A percentile compares a stretch with the other conserved stretches of the same genome.
Conservation (phyloP, 37 sponge, comb jelly and placozoan genomes). For the Aplysina aerophoba region DNA sequence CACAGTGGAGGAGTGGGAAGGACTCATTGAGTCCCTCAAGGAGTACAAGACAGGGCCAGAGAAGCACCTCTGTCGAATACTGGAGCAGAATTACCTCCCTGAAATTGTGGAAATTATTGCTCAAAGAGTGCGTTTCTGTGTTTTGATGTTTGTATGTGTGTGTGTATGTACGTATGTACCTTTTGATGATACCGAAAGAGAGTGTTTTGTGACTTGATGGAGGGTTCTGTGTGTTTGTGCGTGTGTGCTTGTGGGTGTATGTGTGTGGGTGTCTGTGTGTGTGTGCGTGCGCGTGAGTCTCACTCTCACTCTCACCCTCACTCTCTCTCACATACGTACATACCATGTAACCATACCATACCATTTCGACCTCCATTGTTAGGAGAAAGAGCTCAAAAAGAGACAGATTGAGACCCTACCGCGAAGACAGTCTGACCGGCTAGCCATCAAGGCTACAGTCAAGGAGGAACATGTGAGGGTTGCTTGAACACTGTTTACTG, state of each 20-base stretch:
- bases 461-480: conserved; percentile 62
- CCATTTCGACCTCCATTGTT: no score
- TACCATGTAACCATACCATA: no score
- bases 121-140: conserved; percentile 30
- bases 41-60: conserved; percentile 33
- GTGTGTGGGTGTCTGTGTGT: background rate
- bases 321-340: background rate
- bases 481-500: background rate
- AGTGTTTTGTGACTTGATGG: background rate
- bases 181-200: background rate
- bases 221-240: conserved; percentile 6
- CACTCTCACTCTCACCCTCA: no score
- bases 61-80: conserved; percentile 32
- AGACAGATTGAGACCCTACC: conserved; percentile 52
- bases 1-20: conserved; percentile 79
- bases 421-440: conserved; percentile 66
- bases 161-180: background rate
- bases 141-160: conserved; percentile 5
- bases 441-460: conserved; percentile 63
- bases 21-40: conserved; percentile 48
- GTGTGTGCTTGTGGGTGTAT: conserved; percentile 3
- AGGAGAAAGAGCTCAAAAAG: conserved; percentile 10
- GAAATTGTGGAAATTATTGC: conserved; percentile 34
- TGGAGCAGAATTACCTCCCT: conserved; percentile 54
- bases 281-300: background rate